Conservation (phyloP, 92 coral and sea anemone genomes). For the Plumapathes pennacea region DNA sequence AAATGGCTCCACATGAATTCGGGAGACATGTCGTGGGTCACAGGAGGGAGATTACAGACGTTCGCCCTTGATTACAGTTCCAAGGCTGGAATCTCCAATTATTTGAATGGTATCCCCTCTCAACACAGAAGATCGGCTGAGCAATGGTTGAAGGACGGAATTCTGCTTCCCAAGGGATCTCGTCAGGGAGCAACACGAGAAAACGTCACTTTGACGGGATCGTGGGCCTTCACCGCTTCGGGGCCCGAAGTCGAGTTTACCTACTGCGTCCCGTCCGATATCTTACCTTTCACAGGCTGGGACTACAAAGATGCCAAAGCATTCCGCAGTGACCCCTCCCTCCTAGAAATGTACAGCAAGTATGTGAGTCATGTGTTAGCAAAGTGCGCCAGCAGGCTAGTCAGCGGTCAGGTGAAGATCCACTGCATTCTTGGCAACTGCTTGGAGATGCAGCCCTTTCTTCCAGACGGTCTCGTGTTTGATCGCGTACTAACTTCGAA, state of each 20-base stretch:
- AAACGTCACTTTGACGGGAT: slow-evolving; percentile 67
- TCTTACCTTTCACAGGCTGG: slow-evolving; percentile 61
- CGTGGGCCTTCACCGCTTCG: neutral
- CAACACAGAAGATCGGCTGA: slow-evolving; percentile 52
- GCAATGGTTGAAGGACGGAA: slow-evolving; percentile 65
- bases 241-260: slow-evolving; percentile 5
- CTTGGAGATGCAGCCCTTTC: slow-evolving; percentile 28
- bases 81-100: slow-evolving; percentile 9
- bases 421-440: slow-evolving; percentile 56
- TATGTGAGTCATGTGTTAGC: slow-evolving; percentile 51
- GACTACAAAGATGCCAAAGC: slow-evolving; percentile 54
- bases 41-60: slow-evolving; percentile 16
- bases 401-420: slow-evolving; percentile 34
- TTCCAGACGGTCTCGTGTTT: slow-evolving; percentile 30
- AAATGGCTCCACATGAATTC: slow-evolving; percentile 55
- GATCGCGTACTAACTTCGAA: slow-evolving; percentile 67
- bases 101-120: slow-evolving; percentile 42
- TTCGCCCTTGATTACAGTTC: slow-evolving; percentile 5
- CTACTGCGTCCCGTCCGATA: slow-evolving; percentile 11
- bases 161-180: slow-evolving; percentile 26
- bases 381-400: slow-evolving; percentile 19
- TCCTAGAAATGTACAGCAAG: slow-evolving; percentile 53
- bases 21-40: slow-evolving; percentile 30
- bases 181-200: slow-evolving; percentile 23
- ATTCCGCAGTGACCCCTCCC: slow-evolving; percentile 16